Base-by-base conservation (phyloP, 1,140 invertebrate genomes). In the Drosophila baimaii region DNA sequence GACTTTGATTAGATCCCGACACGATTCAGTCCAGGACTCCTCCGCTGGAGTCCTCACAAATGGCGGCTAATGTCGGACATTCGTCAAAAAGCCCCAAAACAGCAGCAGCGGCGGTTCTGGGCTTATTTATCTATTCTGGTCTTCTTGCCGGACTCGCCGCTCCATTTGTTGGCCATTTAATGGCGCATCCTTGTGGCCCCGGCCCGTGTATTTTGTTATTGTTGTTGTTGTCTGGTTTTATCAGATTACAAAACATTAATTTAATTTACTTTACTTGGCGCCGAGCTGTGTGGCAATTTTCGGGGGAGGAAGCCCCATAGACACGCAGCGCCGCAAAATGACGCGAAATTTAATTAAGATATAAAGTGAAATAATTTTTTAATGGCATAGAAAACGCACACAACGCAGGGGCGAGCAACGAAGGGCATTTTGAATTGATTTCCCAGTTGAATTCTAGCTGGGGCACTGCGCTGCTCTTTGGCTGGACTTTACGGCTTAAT, bases 261-360 rank as follows among this genome's bases (percentile, higher is more conserved):
- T 85, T 85, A 81, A 85, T 85, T 85, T 79, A 77, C 72, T 76
- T 73, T 77, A 73, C 81, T 80, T 47, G 71, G 51, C 63, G 51
- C 37, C 31, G 51, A 33, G n/a, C 37, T 41, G 49, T 37, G 44
- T 56, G 63, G 56, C 39, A 43, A 57, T 71, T 57, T 68, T 7
- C 12, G 39, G 33, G 19, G 15, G 35, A n/a, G n/a, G n/a, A n/a
- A n/a, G 5, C 27, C 10, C 46, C 55, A 54, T 70, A 78, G 57
- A 75, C 66, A 73, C 77, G 74, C 62, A 64, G 74, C 49, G 77
- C 69, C 61, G 56, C 81, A 75, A 75, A 83, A 81, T 80, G 69
- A 85, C 81, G 81, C 77, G 56, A 85, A 85, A 85, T 81, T 85
- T 84, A 85, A 85, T 85, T 85, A 85, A 85, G 74, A 86, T 86